Evolutionary conservation across 2,113 vertebrate genomes (phyloP), one percentile per base, ranked within the genome.

Genomic region (Syngnathoides biaculeatus): DNA sequence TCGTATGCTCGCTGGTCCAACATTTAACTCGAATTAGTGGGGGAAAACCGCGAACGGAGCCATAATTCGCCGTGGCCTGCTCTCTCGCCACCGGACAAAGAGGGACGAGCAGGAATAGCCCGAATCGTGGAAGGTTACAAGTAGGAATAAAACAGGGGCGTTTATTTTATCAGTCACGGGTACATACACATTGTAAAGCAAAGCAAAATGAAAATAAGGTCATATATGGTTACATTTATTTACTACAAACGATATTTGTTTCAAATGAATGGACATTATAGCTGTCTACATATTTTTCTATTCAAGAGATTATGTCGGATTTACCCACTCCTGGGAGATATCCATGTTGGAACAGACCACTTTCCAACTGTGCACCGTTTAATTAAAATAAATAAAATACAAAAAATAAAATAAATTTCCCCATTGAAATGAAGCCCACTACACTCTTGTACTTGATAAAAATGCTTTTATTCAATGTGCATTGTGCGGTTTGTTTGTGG

Each of bases 21-120:
- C 82, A 86, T 88, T 90, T 84, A 86, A 80, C 79, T 89, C 88
- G 86, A 90, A 89, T 91, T 89, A 40, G 40, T 22, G 13, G 22
- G 30, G n/a, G 14, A 87, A 89, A 91, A 89, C 90, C 90, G 87
- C 89, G 86, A 89, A 90, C 87, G 83, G 84, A 72, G 86, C 88
- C 90, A 89, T 90, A 86, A 88, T 91, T 89, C 12, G 89, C 82
- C 84, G 80, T 83, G 88, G 91, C 90, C 90, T 92, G 85, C 89
- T 76, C 45, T 90, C 87, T 90, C 86, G 86, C 86, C 84, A 89
- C 90, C 89, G 91, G 91, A 92, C 92, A 93, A 93, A 92, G 92
- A 92, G 89, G 87, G 89, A 89, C 90, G 78, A 86, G 81, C 89
- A 79, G 83, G 78, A 76, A 78, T 64, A 82, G 83, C 82, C 79